Conservation (phyloP, 2,888 invertebrate species). For the Polydrusus tereticollis region DNA sequence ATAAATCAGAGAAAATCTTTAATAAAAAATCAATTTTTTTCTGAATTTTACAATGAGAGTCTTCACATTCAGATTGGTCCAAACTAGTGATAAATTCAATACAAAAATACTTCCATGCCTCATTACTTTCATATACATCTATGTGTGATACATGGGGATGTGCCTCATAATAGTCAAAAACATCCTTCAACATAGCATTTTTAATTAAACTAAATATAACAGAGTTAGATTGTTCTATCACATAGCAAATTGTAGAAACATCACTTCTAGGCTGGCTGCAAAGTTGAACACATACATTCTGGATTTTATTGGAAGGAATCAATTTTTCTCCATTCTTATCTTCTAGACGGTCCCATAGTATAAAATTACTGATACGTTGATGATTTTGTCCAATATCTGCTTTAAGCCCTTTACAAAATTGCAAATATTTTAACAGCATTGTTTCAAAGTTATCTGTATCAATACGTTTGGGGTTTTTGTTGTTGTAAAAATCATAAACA, state of each 20-base stretch:
- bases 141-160: conserved; percentile 31
- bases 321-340: conserved; percentile 1
- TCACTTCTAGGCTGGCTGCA: neutral
- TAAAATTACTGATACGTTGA: conserved; percentile 36
- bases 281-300: conserved; percentile 37
- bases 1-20: conserved; percentile 38
- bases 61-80: conserved; percentile 14
- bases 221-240: conserved; percentile 39
- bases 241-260: neutral
- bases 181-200: conserved; percentile 46
- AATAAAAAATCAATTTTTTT: conserved; percentile 39
- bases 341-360: conserved; percentile 23
- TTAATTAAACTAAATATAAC: conserved; percentile 44
- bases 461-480: conserved; percentile 41
- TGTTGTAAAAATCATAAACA: conserved; percentile 56
- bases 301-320: conserved; percentile 42
- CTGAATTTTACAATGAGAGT: conserved; percentile 32
- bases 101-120: conserved; percentile 52
- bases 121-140: conserved; percentile 46
- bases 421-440: conserved; percentile 48
- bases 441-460: conserved; percentile 52
- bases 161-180: conserved; percentile 33
- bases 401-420: conserved; percentile 36
- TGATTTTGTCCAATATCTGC: conserved; percentile 35
- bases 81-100: conserved; percentile 35